Evolutionary conservation across 1,140 invertebrate genomes (phyloP), one percentile per base, ranked within the genome.

Genomic region (Drosophila nebulosa): DNA sequence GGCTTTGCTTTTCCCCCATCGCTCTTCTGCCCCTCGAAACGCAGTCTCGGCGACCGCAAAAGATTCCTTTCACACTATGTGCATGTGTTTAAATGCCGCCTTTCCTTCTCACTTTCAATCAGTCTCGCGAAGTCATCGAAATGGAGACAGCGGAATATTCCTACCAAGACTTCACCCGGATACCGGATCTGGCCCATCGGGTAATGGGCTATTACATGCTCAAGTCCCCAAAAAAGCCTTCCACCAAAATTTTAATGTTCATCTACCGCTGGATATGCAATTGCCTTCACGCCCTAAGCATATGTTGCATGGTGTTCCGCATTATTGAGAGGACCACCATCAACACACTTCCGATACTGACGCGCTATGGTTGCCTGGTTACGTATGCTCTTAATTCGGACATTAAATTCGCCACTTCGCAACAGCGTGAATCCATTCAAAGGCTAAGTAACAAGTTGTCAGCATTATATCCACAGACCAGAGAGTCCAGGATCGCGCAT

Each of bases 351-450:
- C 10, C 60, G 3, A 42, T 72, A 16, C 35, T 75, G 1, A 77
- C 71, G 26, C 67, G 63, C 4, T 80, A 79, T 6, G 26, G n/a
- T 4, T 80, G 60, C 12, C 22, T 72, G 51, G 51, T 72, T 2
- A 64, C 67, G 14, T 79, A 72, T 53, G 52, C 68, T 7, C 62
- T 79, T 9, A 80, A 76, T 18, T 79, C 77, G 24, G 72, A 76
- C 16, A 76, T 64, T 2, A 79, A 79, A 6, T 72, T 72, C 9
- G 72, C 35, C 4, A 80, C 78, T 3, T 24, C 4, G 3, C 12
- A 67, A 7, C 72, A 79, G 39, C 52, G 57, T 0, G 0, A 0
- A 0, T 24, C 55, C 7, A 80, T 79, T 5, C 42, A 51, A 1
- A 59, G 16, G 0, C 27, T 79, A 0, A 67, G 67, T 59, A 21